Evolutionary conservation across 2,113 vertebrate genomes (phyloP).

Genomic region (Tenebrosternarchus preto): DNA sequence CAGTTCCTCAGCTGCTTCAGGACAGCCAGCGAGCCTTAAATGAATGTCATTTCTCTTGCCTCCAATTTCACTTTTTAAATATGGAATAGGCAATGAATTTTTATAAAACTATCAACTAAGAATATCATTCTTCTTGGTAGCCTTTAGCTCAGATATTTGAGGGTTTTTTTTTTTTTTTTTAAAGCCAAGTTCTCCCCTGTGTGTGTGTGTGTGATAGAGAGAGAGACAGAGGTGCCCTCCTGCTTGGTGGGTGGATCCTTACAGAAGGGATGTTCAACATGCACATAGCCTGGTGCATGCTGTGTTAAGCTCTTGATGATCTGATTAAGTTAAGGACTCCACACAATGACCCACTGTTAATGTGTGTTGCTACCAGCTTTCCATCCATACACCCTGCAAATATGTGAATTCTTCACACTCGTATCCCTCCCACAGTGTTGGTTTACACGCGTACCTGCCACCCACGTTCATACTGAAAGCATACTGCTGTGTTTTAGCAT

Average conservation of each 20-base stretch:
- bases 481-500: background rate
- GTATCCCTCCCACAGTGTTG: conserved; percentile 30
- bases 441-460: conserved; percentile 13
- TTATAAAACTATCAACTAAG: background rate
- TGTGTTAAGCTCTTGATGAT: conserved; percentile 36
- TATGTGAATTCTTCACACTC: conserved; percentile 33
- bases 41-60: background rate
- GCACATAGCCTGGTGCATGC: conserved; percentile 19
- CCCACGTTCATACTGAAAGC: background rate
- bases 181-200: too few species aligned
- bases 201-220: too few species aligned
- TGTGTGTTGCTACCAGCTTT: conserved; percentile 20
- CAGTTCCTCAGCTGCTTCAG: background rate
- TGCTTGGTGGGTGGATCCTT: background rate
- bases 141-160: background rate
- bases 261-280: conserved; percentile 13
- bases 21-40: background rate
- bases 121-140: background rate
- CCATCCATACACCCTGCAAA: background rate
- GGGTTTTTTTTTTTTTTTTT: too few species aligned
- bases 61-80: background rate
- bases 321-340: conserved; percentile 26
- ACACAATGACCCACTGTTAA: conserved; percentile 34
- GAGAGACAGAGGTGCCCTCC: background rate
- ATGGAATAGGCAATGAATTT: background rate